Evolutionary conservation across 2,888 invertebrate species (phyloP), one percentile per base, ranked within the genome.

Genomic region (Crematogaster levior): DNA sequence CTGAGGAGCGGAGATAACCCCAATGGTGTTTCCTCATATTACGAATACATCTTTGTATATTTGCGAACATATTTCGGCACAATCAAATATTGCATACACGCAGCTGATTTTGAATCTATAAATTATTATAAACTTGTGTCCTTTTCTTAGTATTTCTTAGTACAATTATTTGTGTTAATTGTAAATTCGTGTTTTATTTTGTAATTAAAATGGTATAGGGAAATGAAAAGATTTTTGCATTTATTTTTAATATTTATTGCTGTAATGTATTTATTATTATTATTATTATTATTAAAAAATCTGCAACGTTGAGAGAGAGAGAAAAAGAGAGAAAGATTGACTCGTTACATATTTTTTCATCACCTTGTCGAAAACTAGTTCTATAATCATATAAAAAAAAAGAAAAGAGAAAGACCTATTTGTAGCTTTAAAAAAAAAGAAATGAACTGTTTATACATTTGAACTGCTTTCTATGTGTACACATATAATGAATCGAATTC

Each of bases 401-500:
- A n/a, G n/a, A n/a, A n/a, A n/a, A n/a, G n/a, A 34, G 58, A n/a
- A 7, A 37, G 21, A 37, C 5, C 30, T 9, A 34, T 21, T 34
- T 15, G 34, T 3, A 34, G 1, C 9, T 68, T 24, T 12, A n/a
- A 30, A 58, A 30, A 34, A 40, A 15, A 18, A 60, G 46, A 46
- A 74, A 60, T 10, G 1, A n/a, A 75, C n/a, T 27, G 9, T 75
- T 51, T 51, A 37, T 9, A 51, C 48, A 37, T 75, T 66, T 37
- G 68, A 66, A 65, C 9, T n/a, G 48, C 10, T 24, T 30, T 34
- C 30, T 21, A 61, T 37, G 43, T 37, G 65, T 51, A 43, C 15
- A n/a, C 37, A n/a, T n/a, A 75, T 51, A 34, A 74, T 51, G 37
- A 65, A 37, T 75, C 68, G n/a, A 51, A 24, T 10, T 51, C 30